Conservation (phyloP, 53 echinoderm and acorn worm genomes). For the Apostichopus leukothele region DNA sequence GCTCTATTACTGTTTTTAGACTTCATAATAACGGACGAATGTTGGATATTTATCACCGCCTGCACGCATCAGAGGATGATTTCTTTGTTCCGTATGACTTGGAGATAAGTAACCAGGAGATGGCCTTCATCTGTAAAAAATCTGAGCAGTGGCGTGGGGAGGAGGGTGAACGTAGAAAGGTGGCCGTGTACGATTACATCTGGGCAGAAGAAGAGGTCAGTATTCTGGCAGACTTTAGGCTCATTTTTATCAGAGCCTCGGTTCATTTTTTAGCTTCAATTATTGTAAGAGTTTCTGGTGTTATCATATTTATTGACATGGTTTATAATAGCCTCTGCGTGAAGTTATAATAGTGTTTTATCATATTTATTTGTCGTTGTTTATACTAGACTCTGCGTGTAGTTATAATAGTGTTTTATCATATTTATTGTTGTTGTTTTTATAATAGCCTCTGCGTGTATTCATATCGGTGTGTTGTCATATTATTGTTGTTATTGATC, state of each 20-base stretch:
- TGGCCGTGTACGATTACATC: conserved; percentile 94
- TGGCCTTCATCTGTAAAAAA: conserved; percentile 87
- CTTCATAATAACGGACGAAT: conserved; percentile 98
- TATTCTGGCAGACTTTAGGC: not conserved
- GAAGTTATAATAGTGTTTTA: too few species aligned
- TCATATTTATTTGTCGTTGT: too few species aligned
- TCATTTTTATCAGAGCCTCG: not conserved
- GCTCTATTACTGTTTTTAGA: conserved; percentile 41
- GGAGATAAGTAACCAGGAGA: conserved; percentile 98
- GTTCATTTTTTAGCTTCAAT: not conserved
- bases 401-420: too few species aligned
- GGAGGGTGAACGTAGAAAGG: conserved; percentile 95
- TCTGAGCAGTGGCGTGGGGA: conserved; percentile 97
- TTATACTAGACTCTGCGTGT: too few species aligned
- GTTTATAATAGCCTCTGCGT: too few species aligned
- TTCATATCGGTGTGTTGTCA: too few species aligned
- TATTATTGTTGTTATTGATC: too few species aligned
- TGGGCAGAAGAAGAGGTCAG: conserved; percentile 83
- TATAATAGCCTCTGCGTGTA: too few species aligned
- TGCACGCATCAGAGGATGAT: conserved; percentile 81
- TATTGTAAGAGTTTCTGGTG: not conserved
- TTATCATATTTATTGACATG: not conserved
- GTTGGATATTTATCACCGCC: conserved; percentile 96
- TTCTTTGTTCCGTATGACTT: conserved; percentile 96
- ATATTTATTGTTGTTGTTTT: too few species aligned